Conservation (phyloP, 2,888 invertebrate species). For the Mallateleia sp. region DNA sequence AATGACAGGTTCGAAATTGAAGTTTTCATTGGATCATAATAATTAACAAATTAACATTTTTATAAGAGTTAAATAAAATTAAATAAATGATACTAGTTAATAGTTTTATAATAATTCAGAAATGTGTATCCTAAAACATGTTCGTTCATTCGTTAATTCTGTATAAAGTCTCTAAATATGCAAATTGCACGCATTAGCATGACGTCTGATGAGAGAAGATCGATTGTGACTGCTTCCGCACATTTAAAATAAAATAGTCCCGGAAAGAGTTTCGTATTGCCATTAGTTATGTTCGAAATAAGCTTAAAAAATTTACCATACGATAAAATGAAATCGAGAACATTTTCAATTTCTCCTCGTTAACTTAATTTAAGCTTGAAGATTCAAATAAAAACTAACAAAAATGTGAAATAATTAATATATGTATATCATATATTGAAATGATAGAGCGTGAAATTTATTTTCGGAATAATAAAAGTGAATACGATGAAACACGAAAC, state of each 20-base stretch:
- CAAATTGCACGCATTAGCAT: slow-evolving; percentile 57
- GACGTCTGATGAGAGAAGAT: slow-evolving; percentile 57
- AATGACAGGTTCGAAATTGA: no score
- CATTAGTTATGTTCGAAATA: slow-evolving; percentile 42
- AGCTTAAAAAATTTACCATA: slow-evolving; percentile 6
- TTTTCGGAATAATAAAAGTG: slow-evolving; percentile 11
- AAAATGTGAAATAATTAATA: slow-evolving; percentile 27
- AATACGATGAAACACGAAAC: slow-evolving; percentile 38
- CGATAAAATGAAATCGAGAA: slow-evolving; percentile 21
- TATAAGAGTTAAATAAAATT: no score
- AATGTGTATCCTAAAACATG: no score
- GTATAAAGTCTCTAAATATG: slow-evolving; percentile 45
- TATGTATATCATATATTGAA: slow-evolving; percentile 1
- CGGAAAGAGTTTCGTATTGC: slow-evolving; percentile 69
- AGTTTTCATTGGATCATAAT: no score
- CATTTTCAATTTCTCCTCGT: slow-evolving; percentile 62
- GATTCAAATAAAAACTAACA: background rate
- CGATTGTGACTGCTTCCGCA: slow-evolving; percentile 67
- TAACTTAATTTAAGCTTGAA: slow-evolving; percentile 26
- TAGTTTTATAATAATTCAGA: no score
- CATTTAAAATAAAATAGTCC: slow-evolving; percentile 66
- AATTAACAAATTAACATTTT: no score
- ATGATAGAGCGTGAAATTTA: background rate
- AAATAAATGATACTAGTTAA: no score
- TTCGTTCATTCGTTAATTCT: slow-evolving; percentile 35